Percentiles rank a stretch among this genome's conserved stretches.
Conservation (phyloP, 1,140 invertebrate species). For the Pararge aegeria region DNA sequence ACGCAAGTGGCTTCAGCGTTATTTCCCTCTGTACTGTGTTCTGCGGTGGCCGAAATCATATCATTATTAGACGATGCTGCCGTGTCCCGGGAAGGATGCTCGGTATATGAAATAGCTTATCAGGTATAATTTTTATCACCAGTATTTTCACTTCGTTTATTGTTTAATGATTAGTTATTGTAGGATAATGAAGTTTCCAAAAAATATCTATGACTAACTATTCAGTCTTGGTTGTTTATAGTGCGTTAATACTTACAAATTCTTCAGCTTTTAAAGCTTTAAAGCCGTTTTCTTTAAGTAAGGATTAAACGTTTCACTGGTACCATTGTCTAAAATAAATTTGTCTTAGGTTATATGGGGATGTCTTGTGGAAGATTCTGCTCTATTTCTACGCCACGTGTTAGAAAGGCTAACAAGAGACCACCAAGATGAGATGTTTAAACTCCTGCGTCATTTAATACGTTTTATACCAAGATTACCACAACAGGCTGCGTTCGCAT, state of each 20-base stretch:
- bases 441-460: slow-evolving; percentile 94
- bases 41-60: slow-evolving; percentile 96
- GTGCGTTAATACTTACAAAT: no score
- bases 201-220: no score
- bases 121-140: slow-evolving; percentile 79
- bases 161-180: no score
- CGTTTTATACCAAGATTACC: slow-evolving; percentile 96
- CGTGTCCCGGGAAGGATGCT: slow-evolving; percentile 95
- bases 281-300: no score
- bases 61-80: slow-evolving; percentile 97
- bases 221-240: no score
- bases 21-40: slow-evolving; percentile 97
- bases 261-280: no score
- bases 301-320: no score
- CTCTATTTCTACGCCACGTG: slow-evolving; percentile 96
- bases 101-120: slow-evolving; percentile 94
- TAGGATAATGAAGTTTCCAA: no score
- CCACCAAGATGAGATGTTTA: slow-evolving; percentile 97
- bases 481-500: slow-evolving; percentile 98
- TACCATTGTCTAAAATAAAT: no score
- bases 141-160: neutral
- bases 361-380: slow-evolving; percentile 98
- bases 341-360: slow-evolving; percentile 99
- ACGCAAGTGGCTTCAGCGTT: slow-evolving; percentile 95
- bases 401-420: slow-evolving; percentile 97